Evolutionary conservation across 2,888 invertebrate genomes (phyloP).

Genomic region (Drosophila fulvimacula): DNA sequence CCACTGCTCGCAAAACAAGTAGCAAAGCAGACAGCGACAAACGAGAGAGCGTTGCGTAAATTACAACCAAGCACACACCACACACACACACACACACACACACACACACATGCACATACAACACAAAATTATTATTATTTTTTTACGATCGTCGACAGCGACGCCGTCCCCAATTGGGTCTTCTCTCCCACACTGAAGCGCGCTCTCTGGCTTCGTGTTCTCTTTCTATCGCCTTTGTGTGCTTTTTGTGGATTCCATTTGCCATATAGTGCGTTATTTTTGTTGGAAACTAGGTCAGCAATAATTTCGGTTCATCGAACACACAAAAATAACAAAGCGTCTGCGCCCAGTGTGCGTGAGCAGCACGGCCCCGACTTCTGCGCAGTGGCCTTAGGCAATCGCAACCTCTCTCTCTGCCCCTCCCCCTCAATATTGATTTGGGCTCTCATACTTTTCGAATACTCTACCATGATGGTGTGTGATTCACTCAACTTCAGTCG

Average conservation of each 20-base stretch:
- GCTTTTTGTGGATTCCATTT: conserved; percentile 71
- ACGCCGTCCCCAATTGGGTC: conserved; percentile 54
- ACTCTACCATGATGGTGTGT: conserved; percentile 35
- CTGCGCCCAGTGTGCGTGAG: conserved; percentile 40
- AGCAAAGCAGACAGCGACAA: conserved; percentile 68
- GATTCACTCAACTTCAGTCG: conserved; percentile 39
- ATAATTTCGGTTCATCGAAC: conserved; percentile 79
- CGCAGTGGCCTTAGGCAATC: conserved; percentile 28
- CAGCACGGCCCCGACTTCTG: conserved; percentile 17
- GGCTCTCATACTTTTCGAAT: conserved; percentile 38
- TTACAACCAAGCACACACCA: conserved; percentile 56
- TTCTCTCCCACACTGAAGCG: conserved; percentile 21
- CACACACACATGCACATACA: not conserved
- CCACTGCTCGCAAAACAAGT: conserved; percentile 60
- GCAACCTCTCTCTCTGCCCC: not conserved
- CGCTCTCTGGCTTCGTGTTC: conserved; percentile 22
- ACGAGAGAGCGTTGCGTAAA: conserved; percentile 74
- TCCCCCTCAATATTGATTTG: conserved; percentile 27
- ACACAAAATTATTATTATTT: conserved; percentile 34
- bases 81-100: conserved; percentile 10
- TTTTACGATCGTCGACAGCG: conserved; percentile 50
- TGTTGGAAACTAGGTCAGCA: conserved; percentile 72
- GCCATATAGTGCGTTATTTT: conserved; percentile 76
- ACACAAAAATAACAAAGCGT: conserved; percentile 69
- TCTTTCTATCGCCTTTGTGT: conserved; percentile 59